Evolutionary conservation across 2,888 invertebrate genomes (phyloP).

Genomic region (Caenorhabditis afra): DNA sequence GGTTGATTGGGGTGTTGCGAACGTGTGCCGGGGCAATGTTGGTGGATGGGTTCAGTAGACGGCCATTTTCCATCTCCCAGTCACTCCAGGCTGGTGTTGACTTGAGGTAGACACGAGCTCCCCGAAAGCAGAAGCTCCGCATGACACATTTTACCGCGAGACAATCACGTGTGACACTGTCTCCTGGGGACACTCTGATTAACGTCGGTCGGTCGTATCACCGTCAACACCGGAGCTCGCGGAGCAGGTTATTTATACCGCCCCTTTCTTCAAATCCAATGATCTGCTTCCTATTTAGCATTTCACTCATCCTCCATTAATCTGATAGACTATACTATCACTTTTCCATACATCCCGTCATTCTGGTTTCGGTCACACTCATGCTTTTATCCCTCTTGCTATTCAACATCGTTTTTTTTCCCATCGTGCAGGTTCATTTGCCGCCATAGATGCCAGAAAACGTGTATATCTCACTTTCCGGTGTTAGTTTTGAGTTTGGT

Average conservation of each 20-base stretch:
- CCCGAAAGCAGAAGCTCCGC: too few species aligned
- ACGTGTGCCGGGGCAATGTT: slow-evolving; percentile 11
- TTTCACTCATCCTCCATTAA: slow-evolving; percentile 2
- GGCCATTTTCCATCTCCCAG: background rate
- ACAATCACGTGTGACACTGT: slow-evolving; percentile 8
- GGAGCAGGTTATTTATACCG: slow-evolving; percentile 15
- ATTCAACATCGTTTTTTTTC: background rate
- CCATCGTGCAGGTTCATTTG: background rate
- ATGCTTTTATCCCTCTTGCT: background rate
- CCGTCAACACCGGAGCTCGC: slow-evolving; percentile 17
- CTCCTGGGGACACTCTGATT: slow-evolving; percentile 12
- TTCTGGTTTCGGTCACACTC: background rate
- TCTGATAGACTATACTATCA: background rate
- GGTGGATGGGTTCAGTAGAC: slow-evolving; percentile 1
- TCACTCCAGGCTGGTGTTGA: too few species aligned
- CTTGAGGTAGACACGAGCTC: too few species aligned
- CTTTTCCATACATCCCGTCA: background rate
- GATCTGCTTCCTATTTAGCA: slow-evolving; percentile 1
- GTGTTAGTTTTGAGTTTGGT: slow-evolving; percentile 6
- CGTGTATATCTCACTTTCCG: slow-evolving; percentile 28
- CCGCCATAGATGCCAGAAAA: background rate
- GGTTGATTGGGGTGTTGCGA: slow-evolving; percentile 21
- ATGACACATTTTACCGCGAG: slow-evolving; percentile 8
- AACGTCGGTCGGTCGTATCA: background rate
- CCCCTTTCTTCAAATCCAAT: background rate